phyloP scores from a whole-genome alignment of 2,797 vertebrate genomes.

The Champsocephalus gunnari region DNA sequence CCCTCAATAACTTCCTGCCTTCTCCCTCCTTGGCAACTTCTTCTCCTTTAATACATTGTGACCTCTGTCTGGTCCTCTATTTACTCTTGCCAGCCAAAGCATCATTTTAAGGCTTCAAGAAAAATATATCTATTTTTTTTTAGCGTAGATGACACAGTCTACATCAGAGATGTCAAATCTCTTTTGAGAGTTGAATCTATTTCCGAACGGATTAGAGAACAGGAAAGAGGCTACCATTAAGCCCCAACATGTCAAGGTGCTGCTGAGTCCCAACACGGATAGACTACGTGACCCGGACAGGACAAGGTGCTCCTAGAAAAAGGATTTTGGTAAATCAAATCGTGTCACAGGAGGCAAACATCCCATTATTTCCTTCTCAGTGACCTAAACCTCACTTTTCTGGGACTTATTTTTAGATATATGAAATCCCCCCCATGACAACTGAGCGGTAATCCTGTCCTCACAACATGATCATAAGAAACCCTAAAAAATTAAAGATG shows the following conservation, averaged over 20 bases:
- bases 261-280: constrained; percentile 37
- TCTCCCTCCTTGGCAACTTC: constrained; percentile 35
- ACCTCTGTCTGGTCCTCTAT: constrained; percentile 35
- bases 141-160: constrained; percentile 35
- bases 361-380: constrained; percentile 40
- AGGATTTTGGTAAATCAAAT: constrained; percentile 58
- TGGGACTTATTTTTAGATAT: constrained; percentile 65
- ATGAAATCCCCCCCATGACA: constrained; percentile 52
- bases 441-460: constrained; percentile 59
- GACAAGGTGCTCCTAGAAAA: constrained; percentile 45
- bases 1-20: constrained; percentile 41
- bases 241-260: constrained; percentile 37
- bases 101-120: constrained; percentile 21
- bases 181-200: constrained; percentile 45
- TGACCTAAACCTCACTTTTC: constrained; percentile 55
- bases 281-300: constrained; percentile 43
- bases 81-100: constrained; percentile 24
- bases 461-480: constrained; percentile 47
- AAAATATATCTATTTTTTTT: constrained; percentile 25
- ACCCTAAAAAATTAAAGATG: constrained; percentile 44
- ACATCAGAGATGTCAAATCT: constrained; percentile 34
- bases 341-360: constrained; percentile 47
- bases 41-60: constrained; percentile 30
- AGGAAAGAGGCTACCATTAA: constrained; percentile 36
- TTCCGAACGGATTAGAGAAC: constrained; percentile 34